These are phyloP conservation scores for Callipepla californica DNA, from an alignment of 2,113 vertebrate species.

Conservation along the genomic window DNA sequence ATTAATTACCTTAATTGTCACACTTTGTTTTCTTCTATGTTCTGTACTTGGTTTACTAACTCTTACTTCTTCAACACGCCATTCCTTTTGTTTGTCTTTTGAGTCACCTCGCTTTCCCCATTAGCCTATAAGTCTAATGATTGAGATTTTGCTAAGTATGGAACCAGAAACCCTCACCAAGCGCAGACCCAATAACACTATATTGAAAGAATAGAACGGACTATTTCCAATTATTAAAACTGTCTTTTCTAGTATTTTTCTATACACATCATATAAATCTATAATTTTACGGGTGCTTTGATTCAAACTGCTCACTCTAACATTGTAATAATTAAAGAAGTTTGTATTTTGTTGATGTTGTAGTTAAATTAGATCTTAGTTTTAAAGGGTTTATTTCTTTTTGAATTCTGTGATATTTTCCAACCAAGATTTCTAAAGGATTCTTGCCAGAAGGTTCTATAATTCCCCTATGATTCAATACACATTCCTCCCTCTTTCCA, in stretches of 20 bases:
- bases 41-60: neutral
- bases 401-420: conserved; percentile 36
- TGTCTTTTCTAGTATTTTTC: neutral
- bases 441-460: conserved; percentile 32
- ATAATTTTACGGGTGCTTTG: neutral
- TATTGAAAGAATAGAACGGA: neutral
- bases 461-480: conserved; percentile 33
- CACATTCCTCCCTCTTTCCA: conserved; percentile 9
- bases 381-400: neutral
- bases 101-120: neutral
- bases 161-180: neutral
- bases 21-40: neutral
- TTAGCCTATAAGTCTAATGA: neutral
- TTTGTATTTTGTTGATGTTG: neutral
- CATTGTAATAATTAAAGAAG: neutral
- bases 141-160: neutral
- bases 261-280: neutral
- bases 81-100: neutral
- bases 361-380: neutral
- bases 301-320: neutral
- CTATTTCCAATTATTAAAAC: neutral
- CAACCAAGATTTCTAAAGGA: neutral
- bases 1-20: neutral
- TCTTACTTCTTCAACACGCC: neutral
- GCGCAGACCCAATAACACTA: neutral